Evolutionary conservation across 2,113 vertebrate species (phyloP), one percentile per base, ranked within the genome.

Genomic region (Miniopterus natalensis): DNA sequence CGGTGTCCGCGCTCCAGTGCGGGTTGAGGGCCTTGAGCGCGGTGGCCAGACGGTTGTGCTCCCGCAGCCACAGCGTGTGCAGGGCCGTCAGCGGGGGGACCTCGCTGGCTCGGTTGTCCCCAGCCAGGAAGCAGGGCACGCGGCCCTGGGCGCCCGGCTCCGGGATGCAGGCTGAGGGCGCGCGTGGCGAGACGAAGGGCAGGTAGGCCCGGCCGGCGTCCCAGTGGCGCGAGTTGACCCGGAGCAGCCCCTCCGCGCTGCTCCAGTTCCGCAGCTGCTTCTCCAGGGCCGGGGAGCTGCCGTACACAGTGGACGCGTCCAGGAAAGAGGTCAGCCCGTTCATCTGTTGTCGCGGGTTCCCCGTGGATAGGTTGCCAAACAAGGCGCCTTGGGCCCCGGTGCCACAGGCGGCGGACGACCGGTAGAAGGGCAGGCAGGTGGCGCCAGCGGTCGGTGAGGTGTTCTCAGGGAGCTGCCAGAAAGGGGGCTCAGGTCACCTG

Each of bases 301-400:
- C 99, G 0, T 99, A 99, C 36, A 99, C 99, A 0, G 98, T 98
- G 4, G 99, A 99, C 1, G 99, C 99, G 20, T 99, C 99, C 0
- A 99, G 98, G 98, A 99, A 99, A 0, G 99, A 99, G 10, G 99
- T 99, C 93, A 99, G 93, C 25, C 97, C 97, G 70, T 99, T 99
- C 84, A 99, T 98, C 98, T 99, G 99, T 66, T 99, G 99, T 59
- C 99, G 98, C 68, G 99, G 97, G 45, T 97, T 96, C 57, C 97
- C 92, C 0, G 6, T 4, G 5, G 98, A 98, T 13, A 93, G 40
- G 78, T 98, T 98, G 96, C 96, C 96, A 8, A 97, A 88, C 21
- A 97, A 57, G 40, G 83, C 11, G 4, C 90, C 80, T 0, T 96
- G 96, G 73, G 96, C 94, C 20, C 96, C 97, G 12, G 96, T 93